These are phyloP conservation scores for Argyra leucocephala DNA, from an alignment of 2,888 invertebrate genomes.

Conservation along the genomic window DNA sequence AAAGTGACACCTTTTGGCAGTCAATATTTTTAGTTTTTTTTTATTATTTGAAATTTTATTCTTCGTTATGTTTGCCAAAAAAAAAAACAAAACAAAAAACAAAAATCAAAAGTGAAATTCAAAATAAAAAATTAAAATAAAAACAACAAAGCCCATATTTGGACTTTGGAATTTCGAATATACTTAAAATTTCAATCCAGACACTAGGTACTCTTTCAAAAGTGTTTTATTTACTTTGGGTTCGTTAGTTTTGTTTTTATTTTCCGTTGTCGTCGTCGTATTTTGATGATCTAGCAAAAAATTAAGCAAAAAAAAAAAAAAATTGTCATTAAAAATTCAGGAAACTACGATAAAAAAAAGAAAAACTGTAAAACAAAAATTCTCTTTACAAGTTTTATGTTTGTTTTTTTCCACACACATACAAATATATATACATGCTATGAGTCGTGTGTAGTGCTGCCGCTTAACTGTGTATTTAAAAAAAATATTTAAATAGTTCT, in stretches of 20 bases:
- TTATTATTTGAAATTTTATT: no score
- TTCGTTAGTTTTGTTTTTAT: background rate
- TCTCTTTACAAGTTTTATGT: no score
- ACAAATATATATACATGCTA: no score
- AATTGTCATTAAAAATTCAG: background rate
- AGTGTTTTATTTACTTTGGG: background rate
- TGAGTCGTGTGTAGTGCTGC: no score
- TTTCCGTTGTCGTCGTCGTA: background rate
- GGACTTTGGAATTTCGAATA: background rate
- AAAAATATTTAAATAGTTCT: no score
- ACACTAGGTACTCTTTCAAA: background rate
- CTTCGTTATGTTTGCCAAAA: background rate
- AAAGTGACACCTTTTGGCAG: conserved; percentile 1
- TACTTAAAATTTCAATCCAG: background rate
- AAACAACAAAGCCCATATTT: background rate
- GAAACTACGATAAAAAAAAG: background rate
- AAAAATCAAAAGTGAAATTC: background rate
- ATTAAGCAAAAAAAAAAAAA: no score
- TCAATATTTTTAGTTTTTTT: background rate
- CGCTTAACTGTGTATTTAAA: no score
- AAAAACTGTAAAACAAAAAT: no score
- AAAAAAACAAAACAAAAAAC: no score
- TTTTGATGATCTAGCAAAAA: background rate
- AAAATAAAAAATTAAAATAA: background rate
- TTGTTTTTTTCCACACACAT: no score